Base-by-base conservation (phyloP, 2,888 invertebrate genomes). In the Pollenia labialis region DNA sequence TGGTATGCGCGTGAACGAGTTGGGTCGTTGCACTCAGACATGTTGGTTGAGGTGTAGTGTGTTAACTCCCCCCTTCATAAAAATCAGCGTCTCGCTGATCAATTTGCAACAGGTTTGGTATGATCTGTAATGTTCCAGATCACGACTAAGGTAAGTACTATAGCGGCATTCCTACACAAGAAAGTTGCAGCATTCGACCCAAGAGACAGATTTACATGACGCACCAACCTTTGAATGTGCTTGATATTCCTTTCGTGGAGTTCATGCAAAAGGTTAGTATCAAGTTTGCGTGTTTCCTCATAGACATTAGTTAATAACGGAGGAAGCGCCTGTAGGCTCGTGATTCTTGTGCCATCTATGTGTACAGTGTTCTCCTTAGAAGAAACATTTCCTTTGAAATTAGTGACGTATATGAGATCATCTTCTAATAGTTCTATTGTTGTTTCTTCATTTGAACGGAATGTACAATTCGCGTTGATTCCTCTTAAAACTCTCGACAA, bases 211-310 rank as follows among this genome's bases (percentile, higher is more conserved):
- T 32, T 32, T 32, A 42, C 42, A 48, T 44, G 48, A 32, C 23
- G 23, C 23, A 3, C 12, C 50, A 50, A 32, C 32, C 7, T 48
- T 50, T n/a, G 14, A 32, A 48, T 68, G 14, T 32, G 48, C 23
- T 50, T 23, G 50, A 50, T 68, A 32, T 58, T 72, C 16, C 11
- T 18, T n/a, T 72, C 16, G 14, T 56, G 42, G 12, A 72, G 56
- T 23, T 72, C 23, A 23, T 72, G 46, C 14, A 72, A 8, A 46
- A 72, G 14, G 23, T 58, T 56, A 12, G 14, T 42, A n/a, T 56
- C 56, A 42, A 71, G 23, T 12, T 42, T 52, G 48, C 52, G 50
- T n/a, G 9, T n/a, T 40, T 71, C 14, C 18, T 71, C 54, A 14
- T 66, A 46, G 4, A 66, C 64, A 16, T 66, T 46, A 2, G 44